Conservation (phyloP, 2,888 invertebrate species). For the Micoletzkya japonica region DNA sequence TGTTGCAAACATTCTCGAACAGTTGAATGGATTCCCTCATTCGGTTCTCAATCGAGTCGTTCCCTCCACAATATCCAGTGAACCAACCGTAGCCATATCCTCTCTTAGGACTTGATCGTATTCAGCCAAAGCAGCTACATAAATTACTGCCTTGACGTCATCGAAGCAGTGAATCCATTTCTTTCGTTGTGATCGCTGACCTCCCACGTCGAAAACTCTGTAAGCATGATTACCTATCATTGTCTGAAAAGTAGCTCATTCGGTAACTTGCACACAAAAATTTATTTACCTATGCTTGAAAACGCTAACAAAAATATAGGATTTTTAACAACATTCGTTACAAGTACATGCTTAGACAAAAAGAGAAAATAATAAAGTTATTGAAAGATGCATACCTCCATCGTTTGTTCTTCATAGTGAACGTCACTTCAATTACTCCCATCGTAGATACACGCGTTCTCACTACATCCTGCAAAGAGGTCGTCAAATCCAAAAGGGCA, state of each 20-base stretch:
- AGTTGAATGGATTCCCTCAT: slow-evolving; percentile 36
- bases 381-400: slow-evolving; percentile 43
- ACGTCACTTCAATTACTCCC: slow-evolving; percentile 61
- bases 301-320: not conserved
- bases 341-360: too few relatives aligned
- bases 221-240: not conserved
- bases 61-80: not conserved
- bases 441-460: slow-evolving; percentile 49
- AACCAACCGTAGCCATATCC: slow-evolving; percentile 91
- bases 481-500: too few relatives aligned
- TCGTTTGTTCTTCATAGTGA: slow-evolving; percentile 56
- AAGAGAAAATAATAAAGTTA: too few relatives aligned
- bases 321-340: too few relatives aligned
- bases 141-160: slow-evolving; percentile 87
- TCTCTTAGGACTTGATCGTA: slow-evolving; percentile 99
- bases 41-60: slow-evolving; percentile 35
- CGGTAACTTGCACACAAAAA: not conserved
- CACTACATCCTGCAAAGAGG: slow-evolving; percentile 14
- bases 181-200: slow-evolving; percentile 71
- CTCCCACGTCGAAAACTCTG: slow-evolving; percentile 98
- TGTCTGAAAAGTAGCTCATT: not conserved
- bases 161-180: slow-evolving; percentile 99
- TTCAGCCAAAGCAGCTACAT: slow-evolving; percentile 99
- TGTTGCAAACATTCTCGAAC: slow-evolving; percentile 38
- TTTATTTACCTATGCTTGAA: not conserved